Conservation (phyloP, 2,888 invertebrate genomes). For the Campoletis raptor region DNA sequence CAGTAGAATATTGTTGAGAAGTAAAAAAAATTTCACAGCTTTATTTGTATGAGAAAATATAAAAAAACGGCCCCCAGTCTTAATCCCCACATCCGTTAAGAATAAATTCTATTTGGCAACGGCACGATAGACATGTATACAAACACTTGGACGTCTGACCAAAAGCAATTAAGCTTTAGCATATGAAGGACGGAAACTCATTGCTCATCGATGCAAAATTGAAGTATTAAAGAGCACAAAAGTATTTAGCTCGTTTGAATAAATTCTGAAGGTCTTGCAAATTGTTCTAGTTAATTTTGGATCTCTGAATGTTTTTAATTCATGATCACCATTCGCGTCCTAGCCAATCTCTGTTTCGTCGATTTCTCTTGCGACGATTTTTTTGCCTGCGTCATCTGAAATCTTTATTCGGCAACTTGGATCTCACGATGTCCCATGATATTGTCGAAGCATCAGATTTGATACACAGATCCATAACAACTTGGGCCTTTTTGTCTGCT, state of each 20-base stretch:
- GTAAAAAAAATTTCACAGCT: neutral
- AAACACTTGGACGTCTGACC: neutral
- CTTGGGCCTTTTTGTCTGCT: slow-evolving; percentile 84
- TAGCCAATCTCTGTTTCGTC: slow-evolving; percentile 69
- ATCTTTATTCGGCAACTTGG: slow-evolving; percentile 75
- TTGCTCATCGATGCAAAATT: slow-evolving; percentile 42
- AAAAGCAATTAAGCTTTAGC: neutral
- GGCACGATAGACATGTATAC: neutral
- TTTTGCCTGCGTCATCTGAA: slow-evolving; percentile 76
- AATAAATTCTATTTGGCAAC: neutral
- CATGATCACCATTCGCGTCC: slow-evolving; percentile 69
- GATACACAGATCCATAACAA: slow-evolving; percentile 88
- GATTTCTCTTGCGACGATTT: slow-evolving; percentile 68
- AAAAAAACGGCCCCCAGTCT: neutral
- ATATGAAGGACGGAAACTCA: slow-evolving; percentile 47
- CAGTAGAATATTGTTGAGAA: neutral
- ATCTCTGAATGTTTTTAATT: neutral
- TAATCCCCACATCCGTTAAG: too few relatives aligned
- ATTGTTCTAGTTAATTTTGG: neutral
- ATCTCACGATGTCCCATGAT: slow-evolving; percentile 86
- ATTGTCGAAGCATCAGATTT: slow-evolving; percentile 84
- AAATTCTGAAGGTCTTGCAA: neutral
- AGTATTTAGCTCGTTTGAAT: neutral
- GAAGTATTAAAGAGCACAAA: slow-evolving; percentile 26
- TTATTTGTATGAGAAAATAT: neutral